Percentiles rank a stretch among this genome's conserved stretches.
Evolutionary conservation across 1,140 invertebrate genomes (phyloP).

Genomic region (Batillaria attramentaria): DNA sequence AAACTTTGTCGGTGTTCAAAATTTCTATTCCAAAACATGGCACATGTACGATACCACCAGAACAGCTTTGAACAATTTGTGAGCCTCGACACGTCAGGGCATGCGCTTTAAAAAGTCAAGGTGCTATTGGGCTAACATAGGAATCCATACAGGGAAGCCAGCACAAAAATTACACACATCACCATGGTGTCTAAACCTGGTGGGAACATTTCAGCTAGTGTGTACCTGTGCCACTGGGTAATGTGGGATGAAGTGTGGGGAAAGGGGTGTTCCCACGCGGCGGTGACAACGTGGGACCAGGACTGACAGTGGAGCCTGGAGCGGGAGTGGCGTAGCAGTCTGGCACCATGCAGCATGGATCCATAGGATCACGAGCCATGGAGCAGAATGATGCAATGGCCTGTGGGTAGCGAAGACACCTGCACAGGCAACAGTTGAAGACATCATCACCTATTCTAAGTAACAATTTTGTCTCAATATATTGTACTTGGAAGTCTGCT

Average conservation of each 20-base stretch:
- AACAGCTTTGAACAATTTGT: too few species aligned
- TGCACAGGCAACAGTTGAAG: slow-evolving; percentile 1
- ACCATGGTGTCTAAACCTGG: too few species aligned
- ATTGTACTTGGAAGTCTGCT: neutral
- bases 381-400: slow-evolving; percentile 31
- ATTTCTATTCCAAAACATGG: too few species aligned
- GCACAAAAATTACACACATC: too few species aligned
- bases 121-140: too few species aligned
- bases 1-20: too few species aligned
- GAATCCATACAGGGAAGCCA: too few species aligned
- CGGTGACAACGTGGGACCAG: neutral
- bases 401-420: slow-evolving; percentile 36
- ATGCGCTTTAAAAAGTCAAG: too few species aligned
- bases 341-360: slow-evolving; percentile 48
- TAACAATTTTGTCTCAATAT: neutral
- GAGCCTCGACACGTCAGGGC: too few species aligned
- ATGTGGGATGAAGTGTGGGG: slow-evolving; percentile 31
- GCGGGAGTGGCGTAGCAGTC: slow-evolving; percentile 39
- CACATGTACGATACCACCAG: too few species aligned
- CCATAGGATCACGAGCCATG: slow-evolving; percentile 31
- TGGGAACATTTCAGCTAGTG: too few species aligned
- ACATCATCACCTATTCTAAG: neutral
- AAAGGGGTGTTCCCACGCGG: slow-evolving; percentile 14
- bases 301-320: neutral
- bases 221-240: too few species aligned